Base-by-base conservation (phyloP, 2,113 vertebrate genomes). In the Prolemur simus region DNA sequence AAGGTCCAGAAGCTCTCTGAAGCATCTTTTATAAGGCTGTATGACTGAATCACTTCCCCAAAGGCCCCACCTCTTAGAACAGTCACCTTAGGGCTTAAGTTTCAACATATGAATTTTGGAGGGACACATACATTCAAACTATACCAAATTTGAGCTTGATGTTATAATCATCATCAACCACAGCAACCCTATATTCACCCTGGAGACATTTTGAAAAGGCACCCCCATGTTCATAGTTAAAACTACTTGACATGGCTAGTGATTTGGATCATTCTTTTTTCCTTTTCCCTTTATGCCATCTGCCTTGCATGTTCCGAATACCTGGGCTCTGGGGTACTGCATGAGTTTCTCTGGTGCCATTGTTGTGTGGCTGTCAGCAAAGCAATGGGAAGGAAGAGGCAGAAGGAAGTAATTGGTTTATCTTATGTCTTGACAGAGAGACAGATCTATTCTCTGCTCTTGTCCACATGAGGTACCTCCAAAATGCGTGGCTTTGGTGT, bases 351-450 rank as follows among this genome's bases (percentile, higher is more conserved):
- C 25, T 60, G 71, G 47, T 18, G 4, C 63, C 54, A 49, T 20
- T 56, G 11, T 13, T 20, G 0, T 92, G 64, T 64, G 42, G 13
- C 47, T 95, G 87, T 76, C 52, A 64, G 13, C 45, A 88, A 15
- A 66, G 45, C 29, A 23, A 52, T 13, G 42, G 47, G 58, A 82
- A 95, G 20, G 39, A 10, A 60, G 39, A 92, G 45, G 37, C 54
- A 80, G 76, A 84, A 92, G n/a, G 74, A 34, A 84, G 49, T 54
- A 69, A 94, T 39, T 81, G 76, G 8, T 60, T 90, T 90, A 80
- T 95, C 85, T 97, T n/a, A 54, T 11, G 1, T 63, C 96, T 88
- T 81, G 86, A 89, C 71, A 92, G 56, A 92, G 39, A 91, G 45
- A 94, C 23, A 81, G 58, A 69, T 85, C 54, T 86, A 63, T 73